Evolutionary conservation across 2,797 vertebrate species (phyloP), one percentile per base, ranked within the genome.

Genomic region (Amphiprion clarkii): DNA sequence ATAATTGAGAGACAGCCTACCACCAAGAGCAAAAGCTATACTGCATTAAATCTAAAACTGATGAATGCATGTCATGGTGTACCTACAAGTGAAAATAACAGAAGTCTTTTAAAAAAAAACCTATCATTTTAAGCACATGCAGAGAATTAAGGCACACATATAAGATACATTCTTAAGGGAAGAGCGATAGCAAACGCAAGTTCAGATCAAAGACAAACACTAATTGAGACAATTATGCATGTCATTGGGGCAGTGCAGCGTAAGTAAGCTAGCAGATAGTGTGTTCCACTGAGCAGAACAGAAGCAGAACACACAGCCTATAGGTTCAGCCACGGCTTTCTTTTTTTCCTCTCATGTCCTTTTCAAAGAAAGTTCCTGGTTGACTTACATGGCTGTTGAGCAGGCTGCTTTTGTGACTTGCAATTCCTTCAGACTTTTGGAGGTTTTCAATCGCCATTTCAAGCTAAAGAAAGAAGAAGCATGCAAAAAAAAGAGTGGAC

Each of bases 391-490:
- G 98, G 95, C 98, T 99, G 97, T 98, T 99, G 95, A 99, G 97
- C 95, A 99, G 96, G 96, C 96, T 97, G 96, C 97, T 99, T 97
- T 99, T 99, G 97, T 99, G 98, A 95, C 98, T 96, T 85, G 98
- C 96, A 95, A 99, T 97, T 95, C 98, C 98, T 96, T 99, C 98
- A 94, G 95, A 97, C 97, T 99, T 99, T 96, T 98, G 98, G 93
- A 99, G 98, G 94, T 99, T 98, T 96, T 99, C 98, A 96, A 99
- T 99, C 96, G 97, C 98, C 97, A 99, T 98, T 98, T 99, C 97
- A 98, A 99, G 97, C 98, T 99, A 97, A 93, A 96, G 95, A 94
- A 95, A 93, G 94, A 94, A 93, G 91, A 92, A 87, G 94, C 95
- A 96, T 95, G 95, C 94, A 91, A 93, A 87, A 93, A 27, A 70